A percentile compares a stretch with the other conserved stretches of the same genome.
Evolutionary conservation across 2,888 invertebrate genomes (phyloP).

Genomic region (Rhagonycha lutea): DNA sequence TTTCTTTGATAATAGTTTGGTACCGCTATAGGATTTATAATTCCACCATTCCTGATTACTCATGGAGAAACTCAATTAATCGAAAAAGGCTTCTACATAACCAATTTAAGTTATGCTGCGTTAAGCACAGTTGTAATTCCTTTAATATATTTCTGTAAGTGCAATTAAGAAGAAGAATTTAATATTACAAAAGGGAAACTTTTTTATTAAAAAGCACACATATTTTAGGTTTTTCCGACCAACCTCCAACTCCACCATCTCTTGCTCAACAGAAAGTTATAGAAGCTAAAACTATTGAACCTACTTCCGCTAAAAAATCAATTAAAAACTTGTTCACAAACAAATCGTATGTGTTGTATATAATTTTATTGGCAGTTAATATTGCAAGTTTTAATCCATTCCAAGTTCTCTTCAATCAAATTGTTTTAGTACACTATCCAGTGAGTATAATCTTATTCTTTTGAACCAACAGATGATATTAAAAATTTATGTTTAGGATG

Average conservation of each 20-base stretch:
- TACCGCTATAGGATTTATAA: not conserved
- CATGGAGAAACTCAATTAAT: not conserved
- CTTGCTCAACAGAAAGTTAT: slow-evolving; percentile 82
- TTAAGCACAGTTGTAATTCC: not conserved
- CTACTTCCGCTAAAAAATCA: slow-evolving; percentile 56
- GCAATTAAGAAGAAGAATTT: not conserved
- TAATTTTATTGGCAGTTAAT: slow-evolving; percentile 90
- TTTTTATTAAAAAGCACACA: no score
- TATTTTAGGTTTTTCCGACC: not conserved
- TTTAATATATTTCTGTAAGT: not conserved
- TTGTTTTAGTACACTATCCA: slow-evolving; percentile 81
- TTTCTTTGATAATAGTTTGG: not conserved
- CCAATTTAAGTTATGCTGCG: not conserved
- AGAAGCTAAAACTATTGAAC: slow-evolving; percentile 55
- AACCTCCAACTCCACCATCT: not conserved
- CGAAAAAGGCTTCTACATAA: not conserved
- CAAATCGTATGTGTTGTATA: slow-evolving; percentile 77
- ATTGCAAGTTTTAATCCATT: slow-evolving; percentile 97
- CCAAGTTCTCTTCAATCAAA: slow-evolving; percentile 90
- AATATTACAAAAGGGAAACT: no score
- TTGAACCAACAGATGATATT: no score
- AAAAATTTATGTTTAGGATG: not conserved
- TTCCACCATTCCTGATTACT: not conserved
- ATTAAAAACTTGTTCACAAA: slow-evolving; percentile 78
- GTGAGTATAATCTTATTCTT: slow-evolving; percentile 57